A percentile compares a stretch with the other conserved stretches of the same genome.
These are phyloP conservation scores for Syngnathus acus DNA, from an alignment of 2,797 vertebrate species.

Conservation along the genomic window DNA sequence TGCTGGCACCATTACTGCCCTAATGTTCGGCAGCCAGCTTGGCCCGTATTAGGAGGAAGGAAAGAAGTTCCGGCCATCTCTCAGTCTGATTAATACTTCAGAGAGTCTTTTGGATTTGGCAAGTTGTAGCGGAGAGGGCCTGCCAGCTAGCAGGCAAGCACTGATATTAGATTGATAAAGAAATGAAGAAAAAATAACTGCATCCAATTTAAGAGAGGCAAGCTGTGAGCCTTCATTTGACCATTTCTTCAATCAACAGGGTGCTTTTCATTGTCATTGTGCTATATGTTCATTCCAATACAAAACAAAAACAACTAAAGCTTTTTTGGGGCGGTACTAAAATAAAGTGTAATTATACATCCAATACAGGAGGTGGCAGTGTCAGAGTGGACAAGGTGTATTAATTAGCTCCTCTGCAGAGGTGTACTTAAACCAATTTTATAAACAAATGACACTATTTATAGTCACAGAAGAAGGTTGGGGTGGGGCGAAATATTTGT, in stretches of 20 bases:
- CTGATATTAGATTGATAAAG: constrained; percentile 24
- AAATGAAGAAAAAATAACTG: constrained; percentile 21
- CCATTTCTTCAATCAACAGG: background rate
- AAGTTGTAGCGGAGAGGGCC: constrained; percentile 26
- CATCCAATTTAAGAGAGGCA: constrained; percentile 20
- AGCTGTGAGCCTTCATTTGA: background rate
- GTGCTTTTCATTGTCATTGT: background rate
- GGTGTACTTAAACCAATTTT: too few relatives aligned
- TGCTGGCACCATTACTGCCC: constrained; percentile 23
- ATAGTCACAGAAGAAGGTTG: too few relatives aligned
- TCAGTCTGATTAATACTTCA: constrained; percentile 46
- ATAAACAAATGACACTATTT: too few relatives aligned
- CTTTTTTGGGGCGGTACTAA: background rate
- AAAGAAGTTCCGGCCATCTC: constrained; percentile 29
- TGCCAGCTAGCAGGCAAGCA: constrained; percentile 45
- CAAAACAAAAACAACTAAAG: background rate
- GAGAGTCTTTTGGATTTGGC: constrained; percentile 44
- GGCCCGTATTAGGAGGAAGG: constrained; percentile 31
- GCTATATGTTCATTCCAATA: background rate
- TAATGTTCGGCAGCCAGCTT: constrained; percentile 28
- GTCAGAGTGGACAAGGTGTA: too few relatives aligned
- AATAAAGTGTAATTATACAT: background rate
- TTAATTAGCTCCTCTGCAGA: too few relatives aligned
- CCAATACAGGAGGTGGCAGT: too few relatives aligned
- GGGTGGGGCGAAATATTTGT: too few relatives aligned